Conservation (phyloP, 2,113 vertebrate species). For the Halichoeres trimaculatus region DNA sequence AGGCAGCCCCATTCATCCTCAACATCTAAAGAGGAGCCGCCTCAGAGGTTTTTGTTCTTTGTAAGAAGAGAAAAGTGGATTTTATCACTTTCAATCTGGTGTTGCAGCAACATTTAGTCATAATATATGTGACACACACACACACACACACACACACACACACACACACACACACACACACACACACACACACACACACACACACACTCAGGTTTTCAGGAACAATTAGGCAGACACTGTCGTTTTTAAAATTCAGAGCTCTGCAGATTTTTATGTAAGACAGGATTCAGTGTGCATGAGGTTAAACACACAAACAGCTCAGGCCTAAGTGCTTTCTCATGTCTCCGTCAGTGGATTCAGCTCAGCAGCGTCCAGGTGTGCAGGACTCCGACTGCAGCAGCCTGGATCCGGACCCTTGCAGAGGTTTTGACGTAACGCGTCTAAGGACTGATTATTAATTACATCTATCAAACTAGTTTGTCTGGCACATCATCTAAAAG, state of each 20-base stretch:
- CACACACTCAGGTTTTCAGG: slow-evolving; percentile 5
- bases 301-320: slow-evolving; percentile 24
- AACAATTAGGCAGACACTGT: background rate
- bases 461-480: no score
- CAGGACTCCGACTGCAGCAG: background rate
- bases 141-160: no score
- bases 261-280: slow-evolving; percentile 2
- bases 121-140: background rate
- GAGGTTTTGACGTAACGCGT: background rate
- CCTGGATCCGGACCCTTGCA: background rate
- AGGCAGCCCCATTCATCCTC: slow-evolving; percentile 5
- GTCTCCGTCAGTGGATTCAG: slow-evolving; percentile 28
- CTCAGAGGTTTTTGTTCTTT: slow-evolving; percentile 1
- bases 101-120: background rate
- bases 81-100: background rate
- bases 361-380: background rate
- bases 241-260: slow-evolving; percentile 23
- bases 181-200: no score
- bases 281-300: slow-evolving; percentile 3
- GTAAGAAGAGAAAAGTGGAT: background rate
- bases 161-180: background rate
- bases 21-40: slow-evolving; percentile 12
- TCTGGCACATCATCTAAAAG: no score
- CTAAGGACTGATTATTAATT: no score
- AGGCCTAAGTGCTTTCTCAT: slow-evolving; percentile 25